Base-by-base conservation (phyloP, 2,113 vertebrate species). In the Oriolus oriolus region DNA sequence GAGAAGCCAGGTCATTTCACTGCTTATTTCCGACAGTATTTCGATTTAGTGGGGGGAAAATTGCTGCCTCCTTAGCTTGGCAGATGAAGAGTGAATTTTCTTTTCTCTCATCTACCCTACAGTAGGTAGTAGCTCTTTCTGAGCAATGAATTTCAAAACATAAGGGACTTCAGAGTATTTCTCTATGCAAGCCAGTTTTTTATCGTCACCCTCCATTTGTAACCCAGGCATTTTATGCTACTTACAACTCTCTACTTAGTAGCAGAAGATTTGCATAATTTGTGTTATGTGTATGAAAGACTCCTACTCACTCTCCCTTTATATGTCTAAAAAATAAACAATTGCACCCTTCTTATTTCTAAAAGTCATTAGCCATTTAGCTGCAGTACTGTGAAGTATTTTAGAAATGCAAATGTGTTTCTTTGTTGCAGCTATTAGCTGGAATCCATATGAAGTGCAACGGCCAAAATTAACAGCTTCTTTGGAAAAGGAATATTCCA, bases 211-310 rank as follows among this genome's bases (percentile, higher is more conserved):
- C 44, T 65, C 60, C 69, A 71, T 80, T 90, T 97, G 59, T 91
- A 82, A 37, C 53, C 61, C 75, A 61, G 77, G 20, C 53, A 31
- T 73, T 86, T 49, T 17, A 24, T 50, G 22, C 53, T 80, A 30
- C 45, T 82, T 88, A 44, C 10, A 77, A 87, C 23, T 94, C 68
- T 76, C 59, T 94, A 52, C 69, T 93, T 87, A 57, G 37, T 66
- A 60, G 84, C 91, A 77, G 68, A 94, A 70, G 90, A 84, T 85
- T 96, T 87, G 78, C 7, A 9, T 83, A 57, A 89, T 68, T 89
- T 69, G 27, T 57, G 44, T 59, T 85, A 22, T 6, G n/a, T 14
- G 1, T 83, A 23, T 57, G 54, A 85, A 85, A 47, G 79, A 80
- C 27, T 89, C 56, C 16, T 41, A 44, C 71, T 83, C n/a, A 42